These are phyloP conservation scores for Meandrina meandrites DNA, from an alignment of 92 coral and sea anemone species.

Conservation along the genomic window DNA sequence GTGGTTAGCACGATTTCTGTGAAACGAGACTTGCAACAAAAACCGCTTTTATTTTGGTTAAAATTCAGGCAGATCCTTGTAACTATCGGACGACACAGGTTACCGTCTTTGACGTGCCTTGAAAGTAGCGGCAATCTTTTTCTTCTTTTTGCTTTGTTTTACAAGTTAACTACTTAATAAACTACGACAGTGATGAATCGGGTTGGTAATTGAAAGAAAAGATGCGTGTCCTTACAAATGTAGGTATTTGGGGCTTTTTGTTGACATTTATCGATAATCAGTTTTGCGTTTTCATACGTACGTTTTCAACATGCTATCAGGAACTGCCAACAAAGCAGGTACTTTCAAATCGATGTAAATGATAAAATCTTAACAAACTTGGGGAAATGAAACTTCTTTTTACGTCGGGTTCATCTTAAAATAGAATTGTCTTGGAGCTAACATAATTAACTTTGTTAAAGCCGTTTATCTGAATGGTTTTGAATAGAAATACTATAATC, in stretches of 20 bases:
- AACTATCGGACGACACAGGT: constrained; percentile 42
- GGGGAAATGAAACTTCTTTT: background rate
- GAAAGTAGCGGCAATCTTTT: constrained; percentile 13
- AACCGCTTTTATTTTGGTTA: constrained; percentile 3
- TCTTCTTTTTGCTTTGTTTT: constrained; percentile 20
- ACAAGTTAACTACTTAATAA: constrained; percentile 20
- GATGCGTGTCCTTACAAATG: constrained; percentile 30
- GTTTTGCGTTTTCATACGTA: background rate
- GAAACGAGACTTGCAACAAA: background rate
- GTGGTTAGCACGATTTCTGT: background rate
- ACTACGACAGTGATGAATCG: constrained; percentile 42
- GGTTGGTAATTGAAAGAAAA: constrained; percentile 38
- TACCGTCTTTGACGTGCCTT: constrained; percentile 3
- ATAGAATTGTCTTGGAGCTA: background rate
- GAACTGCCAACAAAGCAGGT: background rate
- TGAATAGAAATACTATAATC: constrained; percentile 32
- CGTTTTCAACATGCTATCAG: constrained; percentile 14
- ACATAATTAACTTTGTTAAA: constrained; percentile 24
- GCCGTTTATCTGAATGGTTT: constrained; percentile 19
- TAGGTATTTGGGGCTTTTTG: constrained; percentile 11
- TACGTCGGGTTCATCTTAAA: background rate
- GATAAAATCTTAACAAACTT: background rate
- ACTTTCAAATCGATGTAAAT: background rate
- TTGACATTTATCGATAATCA: constrained; percentile 15
- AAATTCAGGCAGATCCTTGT: constrained; percentile 21